A percentile compares a stretch with the other conserved stretches of the same genome.
These are phyloP conservation scores for Caradrina kadenii DNA, from an alignment of 2,888 invertebrate species.

Conservation along the genomic window DNA sequence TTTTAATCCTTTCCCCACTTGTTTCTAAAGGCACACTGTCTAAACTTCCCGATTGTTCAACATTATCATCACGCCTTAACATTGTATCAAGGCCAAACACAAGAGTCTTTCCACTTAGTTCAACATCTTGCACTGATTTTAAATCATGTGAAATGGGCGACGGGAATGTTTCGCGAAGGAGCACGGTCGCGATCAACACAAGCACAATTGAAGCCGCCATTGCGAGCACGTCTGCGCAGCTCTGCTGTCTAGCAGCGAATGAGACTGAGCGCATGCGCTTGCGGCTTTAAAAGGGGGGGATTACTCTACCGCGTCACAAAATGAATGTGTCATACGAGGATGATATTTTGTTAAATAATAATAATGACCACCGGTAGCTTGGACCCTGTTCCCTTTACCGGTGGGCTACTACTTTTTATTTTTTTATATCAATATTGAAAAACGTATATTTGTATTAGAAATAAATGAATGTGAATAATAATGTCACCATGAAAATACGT, in stretches of 20 bases:
- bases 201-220: not conserved
- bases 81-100: not conserved
- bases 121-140: not conserved
- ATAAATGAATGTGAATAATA: too few species aligned
- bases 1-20: not conserved
- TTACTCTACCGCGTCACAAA: too few species aligned
- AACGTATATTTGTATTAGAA: too few species aligned
- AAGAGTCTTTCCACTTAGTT: not conserved
- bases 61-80: not conserved
- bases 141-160: not conserved
- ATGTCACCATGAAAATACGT: too few species aligned
- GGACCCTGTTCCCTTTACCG: too few species aligned
- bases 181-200: not conserved
- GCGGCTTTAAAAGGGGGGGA: too few species aligned
- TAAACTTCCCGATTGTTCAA: not conserved
- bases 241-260: not conserved
- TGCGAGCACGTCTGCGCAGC: not conserved
- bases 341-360: too few species aligned
- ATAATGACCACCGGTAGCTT: too few species aligned
- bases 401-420: too few species aligned
- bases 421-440: too few species aligned
- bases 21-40: not conserved
- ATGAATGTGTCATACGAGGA: too few species aligned
- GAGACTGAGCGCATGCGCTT: not conserved
- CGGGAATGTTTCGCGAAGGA: not conserved